Conservation (phyloP, 2,888 invertebrate species). For the Platycheirus albimanus region DNA sequence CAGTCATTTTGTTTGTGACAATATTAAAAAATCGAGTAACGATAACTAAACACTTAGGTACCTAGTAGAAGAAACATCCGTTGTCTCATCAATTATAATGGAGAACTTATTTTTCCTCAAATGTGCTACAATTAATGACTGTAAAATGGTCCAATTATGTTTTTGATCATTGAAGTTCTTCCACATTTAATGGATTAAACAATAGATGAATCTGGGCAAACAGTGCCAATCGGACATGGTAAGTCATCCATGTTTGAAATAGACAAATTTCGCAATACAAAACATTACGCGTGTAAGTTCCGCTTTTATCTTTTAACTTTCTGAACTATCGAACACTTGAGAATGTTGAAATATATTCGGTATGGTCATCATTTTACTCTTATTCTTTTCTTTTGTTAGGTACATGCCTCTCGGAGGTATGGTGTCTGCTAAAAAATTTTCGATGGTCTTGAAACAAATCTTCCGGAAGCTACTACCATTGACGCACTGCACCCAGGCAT, state of each 20-base stretch:
- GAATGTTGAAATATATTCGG: constrained; percentile 1
- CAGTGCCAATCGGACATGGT: neutral
- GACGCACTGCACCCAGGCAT: neutral
- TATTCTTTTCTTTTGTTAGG: constrained; percentile 1
- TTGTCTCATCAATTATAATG: constrained; percentile 3
- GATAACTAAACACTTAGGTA: neutral
- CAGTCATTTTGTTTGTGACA: constrained; percentile 13
- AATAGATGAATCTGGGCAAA: constrained; percentile 6
- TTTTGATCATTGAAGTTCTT: constrained; percentile 2
- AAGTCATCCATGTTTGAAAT: constrained; percentile 2
- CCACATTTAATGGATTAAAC: constrained; percentile 11
- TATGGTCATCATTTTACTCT: constrained; percentile 1
- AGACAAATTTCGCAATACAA: neutral
- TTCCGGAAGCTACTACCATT: constrained; percentile 11
- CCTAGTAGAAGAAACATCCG: constrained; percentile 1
- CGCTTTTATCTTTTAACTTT: neutral
- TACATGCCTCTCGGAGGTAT: constrained; percentile 1
- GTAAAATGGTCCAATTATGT: constrained; percentile 1
- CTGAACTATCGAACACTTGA: neutral
- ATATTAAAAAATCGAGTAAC: constrained; percentile 1
- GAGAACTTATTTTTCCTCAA: neutral
- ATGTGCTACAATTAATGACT: neutral
- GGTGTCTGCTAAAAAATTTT: constrained; percentile 1
- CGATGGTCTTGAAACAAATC: constrained; percentile 3
- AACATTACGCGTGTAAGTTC: constrained; percentile 2